phyloP scores from a whole-genome alignment of 2,888 invertebrate species.

The Dascillus cervinus region DNA sequence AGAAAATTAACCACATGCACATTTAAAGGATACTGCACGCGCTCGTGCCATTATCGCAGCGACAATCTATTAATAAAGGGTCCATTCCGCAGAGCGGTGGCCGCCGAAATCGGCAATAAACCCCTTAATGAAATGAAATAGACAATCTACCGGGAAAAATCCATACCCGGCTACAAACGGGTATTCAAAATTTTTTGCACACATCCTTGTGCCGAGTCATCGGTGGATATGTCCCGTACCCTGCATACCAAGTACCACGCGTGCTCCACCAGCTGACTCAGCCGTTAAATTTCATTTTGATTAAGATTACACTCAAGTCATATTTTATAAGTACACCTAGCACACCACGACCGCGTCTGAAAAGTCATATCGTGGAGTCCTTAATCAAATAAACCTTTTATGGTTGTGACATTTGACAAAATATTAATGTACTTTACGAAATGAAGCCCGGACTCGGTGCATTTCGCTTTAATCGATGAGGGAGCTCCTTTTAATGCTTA shows the following conservation, averaged over 20 bases:
- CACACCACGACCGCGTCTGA: constrained; percentile 5
- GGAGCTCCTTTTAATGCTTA: too few species aligned
- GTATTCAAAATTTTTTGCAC: too few species aligned
- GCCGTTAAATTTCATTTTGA: constrained; percentile 10
- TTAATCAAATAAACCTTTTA: too few species aligned
- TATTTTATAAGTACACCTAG: constrained; percentile 9
- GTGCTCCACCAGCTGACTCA: constrained; percentile 6
- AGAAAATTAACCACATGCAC: constrained; percentile 8
- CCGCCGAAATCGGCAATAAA: constrained; percentile 14
- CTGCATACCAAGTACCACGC: constrained; percentile 9
- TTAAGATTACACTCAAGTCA: constrained; percentile 11
- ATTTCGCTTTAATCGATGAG: too few species aligned
- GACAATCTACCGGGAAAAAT: constrained; percentile 12
- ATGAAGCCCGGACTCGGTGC: too few species aligned
- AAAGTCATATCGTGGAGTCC: too few species aligned
- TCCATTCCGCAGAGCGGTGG: constrained; percentile 14
- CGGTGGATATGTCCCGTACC: too few species aligned
- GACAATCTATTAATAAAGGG: constrained; percentile 19
- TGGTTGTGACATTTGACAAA: too few species aligned
- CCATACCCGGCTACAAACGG: too few species aligned
- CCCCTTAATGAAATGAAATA: constrained; percentile 14
- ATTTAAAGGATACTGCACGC: constrained; percentile 14
- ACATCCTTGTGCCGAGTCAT: too few species aligned
- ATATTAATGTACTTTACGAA: too few species aligned
- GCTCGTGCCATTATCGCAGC: constrained; percentile 16